Evolutionary conservation across 2,888 invertebrate genomes (phyloP).

Genomic region (Lepidochitona cinerea): DNA sequence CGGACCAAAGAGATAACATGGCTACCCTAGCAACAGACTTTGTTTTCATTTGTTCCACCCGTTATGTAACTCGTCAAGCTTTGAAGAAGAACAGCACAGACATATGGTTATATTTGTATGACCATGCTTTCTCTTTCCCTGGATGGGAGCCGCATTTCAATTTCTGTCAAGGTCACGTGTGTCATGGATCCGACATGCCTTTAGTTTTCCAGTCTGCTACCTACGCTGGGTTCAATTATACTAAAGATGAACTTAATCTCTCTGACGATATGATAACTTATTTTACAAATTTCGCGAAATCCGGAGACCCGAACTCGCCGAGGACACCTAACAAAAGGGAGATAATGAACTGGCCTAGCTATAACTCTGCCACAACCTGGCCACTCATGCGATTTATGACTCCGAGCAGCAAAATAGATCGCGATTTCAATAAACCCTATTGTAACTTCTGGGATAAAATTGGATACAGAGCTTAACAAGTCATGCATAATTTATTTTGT

Average conservation of each 20-base stretch:
- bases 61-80: slow-evolving; percentile 36
- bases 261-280: slow-evolving; percentile 44
- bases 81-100: slow-evolving; percentile 14
- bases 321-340: slow-evolving; percentile 24
- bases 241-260: slow-evolving; percentile 39
- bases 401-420: slow-evolving; percentile 31
- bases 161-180: slow-evolving; percentile 52
- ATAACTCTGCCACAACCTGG: slow-evolving; percentile 25
- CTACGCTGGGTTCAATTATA: slow-evolving; percentile 41
- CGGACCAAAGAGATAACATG: slow-evolving; percentile 37
- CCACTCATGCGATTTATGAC: slow-evolving; percentile 40
- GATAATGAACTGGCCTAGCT: slow-evolving; percentile 40
- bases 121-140: slow-evolving; percentile 48
- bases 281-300: slow-evolving; percentile 64
- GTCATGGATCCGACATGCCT: slow-evolving; percentile 59
- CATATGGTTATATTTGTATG: slow-evolving; percentile 47
- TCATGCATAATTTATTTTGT: too few relatives aligned
- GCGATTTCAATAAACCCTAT: slow-evolving; percentile 29
- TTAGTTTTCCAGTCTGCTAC: slow-evolving; percentile 47
- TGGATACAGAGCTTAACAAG: slow-evolving; percentile 49
- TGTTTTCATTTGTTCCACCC: slow-evolving; percentile 48
- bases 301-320: slow-evolving; percentile 42
- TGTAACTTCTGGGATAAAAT: slow-evolving; percentile 60
- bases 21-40: slow-evolving; percentile 44
- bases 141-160: slow-evolving; percentile 49